Conservation (phyloP, 35 echinoderm and acorn worm genomes). For the Nesometra sesokonis region DNA sequence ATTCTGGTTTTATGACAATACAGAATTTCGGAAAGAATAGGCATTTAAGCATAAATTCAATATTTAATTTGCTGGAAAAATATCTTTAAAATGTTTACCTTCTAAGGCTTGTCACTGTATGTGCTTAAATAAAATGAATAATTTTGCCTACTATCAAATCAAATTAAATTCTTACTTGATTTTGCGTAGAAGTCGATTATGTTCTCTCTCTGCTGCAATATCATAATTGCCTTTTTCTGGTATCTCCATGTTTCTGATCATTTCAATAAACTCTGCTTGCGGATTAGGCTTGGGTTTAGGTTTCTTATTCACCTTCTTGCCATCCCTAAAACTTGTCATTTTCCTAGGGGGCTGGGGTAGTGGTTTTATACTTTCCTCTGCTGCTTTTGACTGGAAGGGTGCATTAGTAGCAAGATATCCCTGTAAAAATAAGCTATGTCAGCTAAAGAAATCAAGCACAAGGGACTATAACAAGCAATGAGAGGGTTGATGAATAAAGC, state of each 20-base stretch:
- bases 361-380: conserved; percentile 53
- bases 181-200: conserved; percentile 46
- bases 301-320: conserved; percentile 12
- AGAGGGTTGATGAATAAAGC: too few species aligned
- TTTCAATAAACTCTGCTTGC: conserved; percentile 20
- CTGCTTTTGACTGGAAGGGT: conserved; percentile 65
- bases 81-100: too few species aligned
- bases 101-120: too few species aligned
- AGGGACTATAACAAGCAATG: too few species aligned
- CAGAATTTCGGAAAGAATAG: too few species aligned
- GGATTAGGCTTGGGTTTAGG: not conserved
- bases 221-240: conserved; percentile 52
- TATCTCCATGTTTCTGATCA: conserved; percentile 68
- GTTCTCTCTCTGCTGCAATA: conserved; percentile 75
- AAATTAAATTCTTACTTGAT: conserved; percentile 47
- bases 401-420: conserved; percentile 65
- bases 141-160: too few species aligned
- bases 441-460: too few species aligned
- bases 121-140: too few species aligned
- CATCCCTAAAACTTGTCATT: conserved; percentile 15
- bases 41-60: too few species aligned
- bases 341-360: conserved; percentile 48
- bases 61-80: too few species aligned
- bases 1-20: too few species aligned
- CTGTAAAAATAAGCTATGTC: conserved; percentile 9